Conservation (phyloP, 2,888 invertebrate species). For the Lepidochrysops patricia region DNA sequence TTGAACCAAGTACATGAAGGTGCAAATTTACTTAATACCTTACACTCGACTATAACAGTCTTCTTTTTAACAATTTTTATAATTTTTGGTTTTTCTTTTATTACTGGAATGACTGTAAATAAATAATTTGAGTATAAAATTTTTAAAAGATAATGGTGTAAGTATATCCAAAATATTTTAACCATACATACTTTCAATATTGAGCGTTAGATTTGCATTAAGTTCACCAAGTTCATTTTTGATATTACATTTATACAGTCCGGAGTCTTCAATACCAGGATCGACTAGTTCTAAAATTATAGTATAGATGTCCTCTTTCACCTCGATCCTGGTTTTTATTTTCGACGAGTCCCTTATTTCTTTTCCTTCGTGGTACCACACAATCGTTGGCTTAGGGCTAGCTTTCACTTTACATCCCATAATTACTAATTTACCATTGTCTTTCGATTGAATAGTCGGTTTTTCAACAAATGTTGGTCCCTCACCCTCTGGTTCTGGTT, state of each 20-base stretch:
- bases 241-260: constrained; percentile 97
- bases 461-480: constrained; percentile 96
- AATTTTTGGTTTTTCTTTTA: constrained; percentile 93
- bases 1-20: constrained; percentile 96
- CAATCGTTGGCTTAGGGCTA: constrained; percentile 65
- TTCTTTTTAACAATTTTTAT: constrained; percentile 94
- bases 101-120: constrained; percentile 88
- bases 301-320: constrained; percentile 86
- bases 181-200: constrained; percentile 92
- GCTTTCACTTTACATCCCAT: constrained; percentile 71
- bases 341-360: constrained; percentile 87
- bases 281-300: constrained; percentile 91
- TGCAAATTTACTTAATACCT: constrained; percentile 93
- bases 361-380: constrained; percentile 70
- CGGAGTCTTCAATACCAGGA: constrained; percentile 96
- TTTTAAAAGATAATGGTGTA: background rate
- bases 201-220: constrained; percentile 96
- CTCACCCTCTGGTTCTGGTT: constrained; percentile 93
- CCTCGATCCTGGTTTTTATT: constrained; percentile 85
- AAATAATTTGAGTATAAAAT: background rate
- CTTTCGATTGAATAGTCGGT: constrained; percentile 88
- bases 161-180: background rate
- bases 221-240: constrained; percentile 97
- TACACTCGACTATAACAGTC: constrained; percentile 94
- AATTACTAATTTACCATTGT: constrained; percentile 65